A percentile compares a stretch with the other conserved stretches of the same genome.
Conservation (phyloP, 53 echinoderm and acorn worm species). For the Arbacia lixula region DNA sequence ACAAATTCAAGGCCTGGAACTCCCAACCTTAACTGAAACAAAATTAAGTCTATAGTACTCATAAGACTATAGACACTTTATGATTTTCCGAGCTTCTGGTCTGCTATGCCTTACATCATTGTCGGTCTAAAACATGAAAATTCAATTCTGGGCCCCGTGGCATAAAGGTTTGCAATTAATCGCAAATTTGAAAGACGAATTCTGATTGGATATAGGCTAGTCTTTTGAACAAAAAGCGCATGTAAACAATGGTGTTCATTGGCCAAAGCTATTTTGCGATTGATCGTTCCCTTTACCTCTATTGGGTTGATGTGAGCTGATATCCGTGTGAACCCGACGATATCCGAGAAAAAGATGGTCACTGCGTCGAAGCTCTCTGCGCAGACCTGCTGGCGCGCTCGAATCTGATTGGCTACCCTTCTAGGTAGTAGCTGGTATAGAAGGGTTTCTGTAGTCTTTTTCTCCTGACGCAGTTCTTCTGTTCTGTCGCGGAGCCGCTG, state of each 20-base stretch:
- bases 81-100: no score
- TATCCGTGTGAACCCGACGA: conserved; percentile 75
- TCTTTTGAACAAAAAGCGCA: not conserved
- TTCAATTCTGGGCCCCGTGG: not conserved
- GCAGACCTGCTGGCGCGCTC: conserved; percentile 48
- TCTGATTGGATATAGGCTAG: not conserved
- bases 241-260: no score
- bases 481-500: conserved; percentile 50
- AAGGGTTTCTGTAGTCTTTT: conserved; percentile 61
- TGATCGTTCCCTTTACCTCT: no score
- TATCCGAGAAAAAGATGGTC: conserved; percentile 81
- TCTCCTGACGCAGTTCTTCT: conserved; percentile 58
- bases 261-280: no score
- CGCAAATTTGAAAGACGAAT: not conserved
- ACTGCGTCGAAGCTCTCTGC: conserved; percentile 73
- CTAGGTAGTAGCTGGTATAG: conserved; percentile 66
- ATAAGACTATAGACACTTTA: no score
- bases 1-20: no score
- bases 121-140: not conserved
- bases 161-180: not conserved
- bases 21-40: no score
- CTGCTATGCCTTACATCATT: not conserved
- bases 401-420: conserved; percentile 63
- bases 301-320: conserved; percentile 73
- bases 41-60: no score